phyloP scores from a whole-genome alignment of 2,888 invertebrate genomes.

The Lobophora halterata region DNA sequence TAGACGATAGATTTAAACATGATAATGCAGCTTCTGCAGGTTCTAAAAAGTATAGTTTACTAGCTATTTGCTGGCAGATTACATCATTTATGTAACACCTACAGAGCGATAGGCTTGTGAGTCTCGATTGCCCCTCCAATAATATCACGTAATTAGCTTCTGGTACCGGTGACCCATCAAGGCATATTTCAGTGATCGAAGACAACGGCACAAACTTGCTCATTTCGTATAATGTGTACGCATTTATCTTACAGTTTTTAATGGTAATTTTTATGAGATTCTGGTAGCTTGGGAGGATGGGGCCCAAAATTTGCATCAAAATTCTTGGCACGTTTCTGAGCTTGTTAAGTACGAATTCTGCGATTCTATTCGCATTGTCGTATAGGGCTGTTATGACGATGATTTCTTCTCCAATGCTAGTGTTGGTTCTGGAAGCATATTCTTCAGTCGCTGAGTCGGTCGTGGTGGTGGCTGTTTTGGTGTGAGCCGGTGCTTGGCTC shows the following conservation, averaged over 20 bases:
- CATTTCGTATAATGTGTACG: constrained; percentile 45
- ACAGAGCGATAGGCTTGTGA: constrained; percentile 46
- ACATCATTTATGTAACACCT: constrained; percentile 50
- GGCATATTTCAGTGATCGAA: constrained; percentile 46
- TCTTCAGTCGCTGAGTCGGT: constrained; percentile 5
- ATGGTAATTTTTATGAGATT: constrained; percentile 42
- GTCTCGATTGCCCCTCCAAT: constrained; percentile 31
- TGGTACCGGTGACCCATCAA: constrained; percentile 44
- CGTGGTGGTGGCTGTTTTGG: not conserved
- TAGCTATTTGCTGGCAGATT: constrained; percentile 41
- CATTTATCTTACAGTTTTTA: constrained; percentile 38
- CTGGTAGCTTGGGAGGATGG: constrained; percentile 37
- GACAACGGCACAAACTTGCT: constrained; percentile 42
- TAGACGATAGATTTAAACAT: constrained; percentile 54
- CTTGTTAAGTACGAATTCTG: constrained; percentile 41
- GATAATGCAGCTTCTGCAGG: constrained; percentile 42
- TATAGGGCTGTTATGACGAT: constrained; percentile 39
- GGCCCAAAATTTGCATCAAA: constrained; percentile 43
- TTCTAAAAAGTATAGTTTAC: constrained; percentile 33
- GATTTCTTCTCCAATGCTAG: constrained; percentile 7
- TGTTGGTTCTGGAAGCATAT: constrained; percentile 3
- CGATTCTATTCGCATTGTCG: constrained; percentile 39
- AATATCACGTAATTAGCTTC: constrained; percentile 44
- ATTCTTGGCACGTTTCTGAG: constrained; percentile 35
- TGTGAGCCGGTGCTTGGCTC: not conserved